Conservation (phyloP, 2,888 invertebrate species). For the Synanthedon tipuliformis region DNA sequence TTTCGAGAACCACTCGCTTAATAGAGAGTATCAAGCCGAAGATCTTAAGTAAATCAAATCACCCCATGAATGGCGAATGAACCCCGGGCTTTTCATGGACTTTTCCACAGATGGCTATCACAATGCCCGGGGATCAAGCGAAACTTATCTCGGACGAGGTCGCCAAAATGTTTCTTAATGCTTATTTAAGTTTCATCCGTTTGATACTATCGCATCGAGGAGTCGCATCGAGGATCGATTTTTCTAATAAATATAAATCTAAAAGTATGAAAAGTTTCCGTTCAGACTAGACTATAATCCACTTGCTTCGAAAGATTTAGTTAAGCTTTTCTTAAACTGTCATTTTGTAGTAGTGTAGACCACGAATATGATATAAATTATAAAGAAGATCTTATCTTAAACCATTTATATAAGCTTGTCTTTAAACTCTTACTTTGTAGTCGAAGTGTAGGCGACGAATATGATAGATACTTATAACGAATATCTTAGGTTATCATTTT, state of each 20-base stretch:
- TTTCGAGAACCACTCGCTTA: conserved; percentile 46
- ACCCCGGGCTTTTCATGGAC: conserved; percentile 57
- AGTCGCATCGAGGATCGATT: not conserved
- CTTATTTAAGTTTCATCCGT: conserved; percentile 58
- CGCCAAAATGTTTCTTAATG: conserved; percentile 65
- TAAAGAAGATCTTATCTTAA: no score
- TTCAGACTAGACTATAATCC: conserved; percentile 35
- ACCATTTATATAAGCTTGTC: not conserved
- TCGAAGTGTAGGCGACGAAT: no score
- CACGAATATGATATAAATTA: no score
- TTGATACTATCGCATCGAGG: conserved; percentile 37
- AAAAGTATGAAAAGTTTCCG: conserved; percentile 5
- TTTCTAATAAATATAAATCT: not conserved
- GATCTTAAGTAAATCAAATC: conserved; percentile 71
- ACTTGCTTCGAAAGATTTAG: conserved; percentile 5
- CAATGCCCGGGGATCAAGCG: conserved; percentile 63
- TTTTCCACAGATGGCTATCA: conserved; percentile 63
- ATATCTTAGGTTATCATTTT: no score
- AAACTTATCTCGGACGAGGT: conserved; percentile 54
- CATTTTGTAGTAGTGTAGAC: no score
- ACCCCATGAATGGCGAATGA: conserved; percentile 66
- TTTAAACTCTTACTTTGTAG: not conserved
- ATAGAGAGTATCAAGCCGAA: conserved; percentile 60
- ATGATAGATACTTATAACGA: no score
- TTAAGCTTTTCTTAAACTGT: not conserved